phyloP scores from a whole-genome alignment of 2,113 vertebrate species.

The Podarcis raffonei region DNA sequence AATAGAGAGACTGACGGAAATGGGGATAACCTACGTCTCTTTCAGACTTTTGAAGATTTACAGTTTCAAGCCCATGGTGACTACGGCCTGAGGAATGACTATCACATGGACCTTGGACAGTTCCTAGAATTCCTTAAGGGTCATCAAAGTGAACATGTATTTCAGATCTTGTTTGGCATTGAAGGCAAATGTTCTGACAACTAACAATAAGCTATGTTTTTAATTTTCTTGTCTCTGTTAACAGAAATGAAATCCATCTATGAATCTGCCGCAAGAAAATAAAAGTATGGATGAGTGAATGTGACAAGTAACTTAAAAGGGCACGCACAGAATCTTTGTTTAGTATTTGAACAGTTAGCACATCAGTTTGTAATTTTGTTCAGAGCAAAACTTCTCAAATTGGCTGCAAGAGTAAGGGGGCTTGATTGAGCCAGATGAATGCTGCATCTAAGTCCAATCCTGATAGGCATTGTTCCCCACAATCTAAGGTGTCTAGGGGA shows the following conservation, averaged over 20 bases:
- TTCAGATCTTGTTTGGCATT: slow-evolving; percentile 80
- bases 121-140: slow-evolving; percentile 78
- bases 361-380: neutral
- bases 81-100: slow-evolving; percentile 80
- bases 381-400: rapidly evolving
- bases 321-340: neutral
- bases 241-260: neutral
- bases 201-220: slow-evolving; percentile 25
- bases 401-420: neutral
- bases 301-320: too few relatives aligned
- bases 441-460: neutral
- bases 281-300: neutral
- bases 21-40: slow-evolving; percentile 63
- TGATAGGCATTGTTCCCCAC: neutral
- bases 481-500: neutral
- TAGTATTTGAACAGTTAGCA: neutral
- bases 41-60: slow-evolving; percentile 76
- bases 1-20: slow-evolving; percentile 61
- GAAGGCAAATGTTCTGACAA: slow-evolving; percentile 72
- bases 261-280: neutral
- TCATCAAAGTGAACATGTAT: slow-evolving; percentile 76
- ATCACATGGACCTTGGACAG: slow-evolving; percentile 82
- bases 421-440: neutral
- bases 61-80: slow-evolving; percentile 78
- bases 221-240: neutral